These are phyloP conservation scores for Chrosomus eos DNA, from an alignment of 2,797 vertebrate genomes.

Conservation along the genomic window DNA sequence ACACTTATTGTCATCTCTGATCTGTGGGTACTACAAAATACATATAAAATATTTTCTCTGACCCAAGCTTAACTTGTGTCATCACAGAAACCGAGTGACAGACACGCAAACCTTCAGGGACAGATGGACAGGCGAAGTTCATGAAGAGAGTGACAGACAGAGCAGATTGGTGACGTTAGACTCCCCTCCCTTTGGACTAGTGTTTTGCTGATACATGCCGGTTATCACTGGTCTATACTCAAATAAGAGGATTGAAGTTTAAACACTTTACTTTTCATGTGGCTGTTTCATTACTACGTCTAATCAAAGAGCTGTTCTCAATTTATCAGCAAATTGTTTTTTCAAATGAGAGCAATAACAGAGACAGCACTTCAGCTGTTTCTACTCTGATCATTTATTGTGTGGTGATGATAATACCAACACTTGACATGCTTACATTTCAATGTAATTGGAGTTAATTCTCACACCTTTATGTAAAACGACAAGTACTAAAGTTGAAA, in stretches of 20 bases:
- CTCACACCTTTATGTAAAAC: not conserved
- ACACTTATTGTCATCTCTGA: not conserved
- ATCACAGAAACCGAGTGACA: not conserved
- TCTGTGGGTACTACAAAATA: not conserved
- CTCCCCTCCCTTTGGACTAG: not conserved
- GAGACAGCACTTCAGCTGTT: not conserved
- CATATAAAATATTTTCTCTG: not conserved
- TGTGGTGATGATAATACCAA: not conserved
- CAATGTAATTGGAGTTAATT: not conserved
- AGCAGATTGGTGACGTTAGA: constrained; percentile 29
- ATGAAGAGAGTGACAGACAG: constrained; percentile 27
- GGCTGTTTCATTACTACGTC: not conserved
- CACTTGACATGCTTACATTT: not conserved
- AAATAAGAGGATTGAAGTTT: not conserved
- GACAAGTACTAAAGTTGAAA: not conserved
- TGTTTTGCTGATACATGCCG: not conserved
- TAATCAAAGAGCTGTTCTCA: not conserved
- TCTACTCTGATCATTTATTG: not conserved
- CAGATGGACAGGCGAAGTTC: constrained; percentile 7
- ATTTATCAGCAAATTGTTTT: not conserved
- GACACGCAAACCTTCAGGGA: not conserved
- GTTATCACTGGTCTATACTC: not conserved
- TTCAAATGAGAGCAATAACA: not conserved
- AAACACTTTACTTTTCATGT: not conserved
- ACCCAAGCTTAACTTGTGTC: not conserved